These are phyloP conservation scores for Trissolcus basalis DNA, from an alignment of 1,140 invertebrate species.

Conservation along the genomic window DNA sequence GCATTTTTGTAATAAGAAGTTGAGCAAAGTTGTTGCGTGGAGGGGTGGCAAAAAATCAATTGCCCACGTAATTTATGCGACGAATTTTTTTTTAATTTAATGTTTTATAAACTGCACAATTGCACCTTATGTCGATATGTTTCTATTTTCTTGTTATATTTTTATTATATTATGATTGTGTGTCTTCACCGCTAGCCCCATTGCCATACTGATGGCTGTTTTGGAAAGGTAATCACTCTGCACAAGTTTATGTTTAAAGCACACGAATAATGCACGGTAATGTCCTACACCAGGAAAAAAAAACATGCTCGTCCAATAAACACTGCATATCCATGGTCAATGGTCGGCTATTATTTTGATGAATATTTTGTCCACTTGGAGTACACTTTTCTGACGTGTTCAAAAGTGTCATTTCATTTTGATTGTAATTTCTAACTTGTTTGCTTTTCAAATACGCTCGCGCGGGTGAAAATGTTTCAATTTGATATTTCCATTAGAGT, in stretches of 20 bases:
- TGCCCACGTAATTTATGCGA: constrained; percentile 18
- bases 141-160: constrained; percentile 73
- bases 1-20: too few species aligned
- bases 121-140: constrained; percentile 71
- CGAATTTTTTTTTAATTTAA: constrained; percentile 5
- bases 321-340: not conserved
- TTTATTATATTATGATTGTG: constrained; percentile 75
- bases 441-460: too few species aligned
- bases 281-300: constrained; percentile 36
- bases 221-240: constrained; percentile 86
- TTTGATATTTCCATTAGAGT: too few species aligned
- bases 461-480: too few species aligned
- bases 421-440: too few species aligned
- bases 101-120: constrained; percentile 63
- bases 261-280: constrained; percentile 72
- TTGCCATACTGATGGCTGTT: constrained; percentile 90
- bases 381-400: too few species aligned
- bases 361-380: too few species aligned
- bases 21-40: too few species aligned
- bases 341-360: too few species aligned
- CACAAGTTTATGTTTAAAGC: constrained; percentile 73
- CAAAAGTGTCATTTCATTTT: too few species aligned
- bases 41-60: not conserved
- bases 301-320: constrained; percentile 33
- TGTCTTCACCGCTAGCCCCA: constrained; percentile 83